These are phyloP conservation scores for Aphodius granarius DNA, from an alignment of 2,888 invertebrate species.

Conservation along the genomic window DNA sequence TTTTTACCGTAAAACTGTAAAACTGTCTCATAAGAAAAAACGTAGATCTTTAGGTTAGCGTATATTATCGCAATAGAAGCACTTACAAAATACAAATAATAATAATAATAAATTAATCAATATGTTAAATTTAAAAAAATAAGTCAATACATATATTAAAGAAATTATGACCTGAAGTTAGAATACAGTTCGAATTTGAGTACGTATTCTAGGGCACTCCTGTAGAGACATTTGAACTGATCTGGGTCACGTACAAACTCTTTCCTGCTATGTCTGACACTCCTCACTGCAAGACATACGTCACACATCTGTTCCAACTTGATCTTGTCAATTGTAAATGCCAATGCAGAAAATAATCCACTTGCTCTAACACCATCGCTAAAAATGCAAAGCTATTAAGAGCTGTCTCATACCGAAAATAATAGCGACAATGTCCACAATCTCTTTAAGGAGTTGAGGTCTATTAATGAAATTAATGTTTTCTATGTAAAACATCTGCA, in stretches of 20 bases:
- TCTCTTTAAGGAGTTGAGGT: too few relatives aligned
- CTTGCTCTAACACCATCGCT: conserved; percentile 56
- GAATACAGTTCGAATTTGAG: conserved; percentile 23
- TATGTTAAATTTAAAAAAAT: too few relatives aligned
- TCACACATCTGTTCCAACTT: conserved; percentile 57
- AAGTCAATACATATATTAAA: neutral
- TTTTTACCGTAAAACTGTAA: too few relatives aligned
- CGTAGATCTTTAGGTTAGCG: too few relatives aligned
- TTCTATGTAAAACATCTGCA: too few relatives aligned
- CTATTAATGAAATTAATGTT: too few relatives aligned
- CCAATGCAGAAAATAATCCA: conserved; percentile 54
- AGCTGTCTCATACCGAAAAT: too few relatives aligned
- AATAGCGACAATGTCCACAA: too few relatives aligned
- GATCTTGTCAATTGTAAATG: conserved; percentile 56
- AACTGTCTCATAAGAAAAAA: too few relatives aligned
- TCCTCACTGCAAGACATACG: conserved; percentile 54
- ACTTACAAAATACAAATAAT: too few relatives aligned
- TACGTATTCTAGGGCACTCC: conserved; percentile 20
- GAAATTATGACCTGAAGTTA: conserved; percentile 18
- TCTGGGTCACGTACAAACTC: conserved; percentile 49
- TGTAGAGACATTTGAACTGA: conserved; percentile 22
- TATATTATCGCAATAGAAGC: too few relatives aligned
- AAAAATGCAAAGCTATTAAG: conserved; percentile 26
- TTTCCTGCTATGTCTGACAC: conserved; percentile 52
- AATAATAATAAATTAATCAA: too few relatives aligned